Percentiles rank a stretch among this genome's conserved stretches.
Conservation (phyloP, 2,113 vertebrate species). For the Tetraodon nigroviridis region DNA sequence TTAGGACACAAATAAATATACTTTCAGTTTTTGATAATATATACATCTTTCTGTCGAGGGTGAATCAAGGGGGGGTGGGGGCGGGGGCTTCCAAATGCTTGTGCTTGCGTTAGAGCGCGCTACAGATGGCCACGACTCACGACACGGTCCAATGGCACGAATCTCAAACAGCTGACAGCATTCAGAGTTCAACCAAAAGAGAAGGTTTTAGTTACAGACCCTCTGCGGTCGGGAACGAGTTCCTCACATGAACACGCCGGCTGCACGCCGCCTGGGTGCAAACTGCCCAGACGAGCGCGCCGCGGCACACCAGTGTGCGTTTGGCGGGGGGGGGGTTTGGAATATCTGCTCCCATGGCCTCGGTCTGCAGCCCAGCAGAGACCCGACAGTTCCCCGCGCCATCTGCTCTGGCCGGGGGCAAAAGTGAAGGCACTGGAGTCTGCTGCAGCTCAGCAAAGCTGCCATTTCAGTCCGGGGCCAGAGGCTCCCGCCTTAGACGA, state of each 20-base stretch:
- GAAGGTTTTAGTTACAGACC: conserved; percentile 8
- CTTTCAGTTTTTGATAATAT: conserved; percentile 62
- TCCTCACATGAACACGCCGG: too few species aligned
- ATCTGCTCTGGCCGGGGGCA: conserved; percentile 50
- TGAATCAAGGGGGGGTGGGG: conserved; percentile 26
- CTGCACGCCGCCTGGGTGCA: too few species aligned
- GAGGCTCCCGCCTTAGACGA: conserved; percentile 15
- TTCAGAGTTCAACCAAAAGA: conserved; percentile 58
- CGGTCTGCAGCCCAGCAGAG: conserved; percentile 52
- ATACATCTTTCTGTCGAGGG: conserved; percentile 71
- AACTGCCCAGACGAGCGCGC: too few species aligned
- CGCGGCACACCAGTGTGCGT: too few species aligned
- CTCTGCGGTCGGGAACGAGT: too few species aligned
- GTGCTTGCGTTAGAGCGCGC: conserved; percentile 79
- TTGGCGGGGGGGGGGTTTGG: conserved; percentile 25
- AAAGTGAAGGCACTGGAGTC: conserved; percentile 78
- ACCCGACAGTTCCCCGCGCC: conserved; percentile 51
- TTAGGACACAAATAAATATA: conserved; percentile 77
- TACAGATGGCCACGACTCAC: conserved; percentile 78
- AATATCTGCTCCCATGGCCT: conserved; percentile 44
- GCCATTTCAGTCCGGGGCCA: conserved; percentile 40
- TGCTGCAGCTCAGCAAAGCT: conserved; percentile 69
- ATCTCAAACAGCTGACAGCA: conserved; percentile 64
- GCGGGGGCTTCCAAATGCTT: conserved; percentile 64
- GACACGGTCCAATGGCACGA: conserved; percentile 78